A percentile compares a stretch with the other conserved stretches of the same genome.
Conservation (phyloP, 2,797 vertebrate genomes). For the Labeo calbasu region DNA sequence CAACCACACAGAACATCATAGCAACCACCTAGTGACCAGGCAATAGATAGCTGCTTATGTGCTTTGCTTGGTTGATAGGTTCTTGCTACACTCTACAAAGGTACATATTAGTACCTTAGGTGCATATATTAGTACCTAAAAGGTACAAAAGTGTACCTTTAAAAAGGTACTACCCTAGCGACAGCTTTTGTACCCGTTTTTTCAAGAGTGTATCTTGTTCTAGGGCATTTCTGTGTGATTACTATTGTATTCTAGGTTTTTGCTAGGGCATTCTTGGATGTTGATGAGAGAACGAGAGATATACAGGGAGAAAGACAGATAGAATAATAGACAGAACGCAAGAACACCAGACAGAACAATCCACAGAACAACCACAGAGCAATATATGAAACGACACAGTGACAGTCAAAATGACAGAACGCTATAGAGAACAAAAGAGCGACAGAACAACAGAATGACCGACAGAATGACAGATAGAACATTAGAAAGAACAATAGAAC, state of each 20-base stretch:
- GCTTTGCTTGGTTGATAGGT: not conserved
- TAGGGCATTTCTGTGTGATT: not conserved
- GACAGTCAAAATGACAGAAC: not conserved
- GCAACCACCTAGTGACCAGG: too few species aligned
- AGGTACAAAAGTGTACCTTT: not conserved
- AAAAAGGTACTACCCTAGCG: not conserved
- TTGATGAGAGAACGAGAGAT: not conserved
- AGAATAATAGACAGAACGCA: not conserved
- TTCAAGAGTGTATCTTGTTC: too few species aligned
- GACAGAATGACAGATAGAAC: not conserved
- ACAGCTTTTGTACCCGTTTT: not conserved
- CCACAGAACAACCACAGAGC: not conserved
- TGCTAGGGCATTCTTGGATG: not conserved
- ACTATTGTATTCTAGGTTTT: not conserved
- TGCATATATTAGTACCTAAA: not conserved
- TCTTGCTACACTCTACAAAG: not conserved
- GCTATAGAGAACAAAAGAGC: too few species aligned
- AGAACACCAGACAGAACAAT: not conserved
- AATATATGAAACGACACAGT: not conserved
- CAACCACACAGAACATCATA: not conserved
- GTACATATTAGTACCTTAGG: not conserved
- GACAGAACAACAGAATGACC: not conserved
- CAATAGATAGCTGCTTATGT: not conserved
- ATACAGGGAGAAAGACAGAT: too few species aligned
- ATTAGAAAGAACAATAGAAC: not conserved